Conservation (phyloP, 92 coral and sea anemone species). For the Zoanthus gigantus region DNA sequence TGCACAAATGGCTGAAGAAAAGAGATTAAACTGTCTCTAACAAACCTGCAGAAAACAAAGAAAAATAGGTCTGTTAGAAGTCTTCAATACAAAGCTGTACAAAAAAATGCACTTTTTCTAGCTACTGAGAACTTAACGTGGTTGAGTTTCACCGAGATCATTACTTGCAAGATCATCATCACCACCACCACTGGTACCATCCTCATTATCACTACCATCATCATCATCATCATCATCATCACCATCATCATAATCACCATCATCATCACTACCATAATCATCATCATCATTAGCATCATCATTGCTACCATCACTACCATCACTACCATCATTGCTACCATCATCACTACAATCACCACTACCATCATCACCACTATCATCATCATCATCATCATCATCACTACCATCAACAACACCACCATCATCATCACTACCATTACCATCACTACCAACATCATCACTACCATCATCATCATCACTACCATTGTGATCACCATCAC, state of each 20-base stretch:
- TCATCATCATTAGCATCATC: too few species aligned
- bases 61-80: neutral
- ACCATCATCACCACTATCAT: neutral
- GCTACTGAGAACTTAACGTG: too few species aligned
- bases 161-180: neutral
- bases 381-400: too few species aligned
- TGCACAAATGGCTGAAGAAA: conserved; percentile 87
- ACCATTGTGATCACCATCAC: too few species aligned
- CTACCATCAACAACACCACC: too few species aligned
- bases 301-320: too few species aligned
- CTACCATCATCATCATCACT: neutral
- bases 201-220: neutral
- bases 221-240: neutral
- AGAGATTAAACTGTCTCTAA: conserved; percentile 57
- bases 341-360: neutral
- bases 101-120: neutral
- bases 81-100: neutral
- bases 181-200: neutral
- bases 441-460: neutral
- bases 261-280: too few species aligned
- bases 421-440: neutral
- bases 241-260: too few species aligned
- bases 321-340: neutral
- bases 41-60: conserved; percentile 47
- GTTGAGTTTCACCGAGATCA: neutral